A percentile compares a stretch with the other conserved stretches of the same genome.
These are phyloP conservation scores for Porites australiensis DNA, from an alignment of 64 coral and sea anemone species.

Conservation along the genomic window DNA sequence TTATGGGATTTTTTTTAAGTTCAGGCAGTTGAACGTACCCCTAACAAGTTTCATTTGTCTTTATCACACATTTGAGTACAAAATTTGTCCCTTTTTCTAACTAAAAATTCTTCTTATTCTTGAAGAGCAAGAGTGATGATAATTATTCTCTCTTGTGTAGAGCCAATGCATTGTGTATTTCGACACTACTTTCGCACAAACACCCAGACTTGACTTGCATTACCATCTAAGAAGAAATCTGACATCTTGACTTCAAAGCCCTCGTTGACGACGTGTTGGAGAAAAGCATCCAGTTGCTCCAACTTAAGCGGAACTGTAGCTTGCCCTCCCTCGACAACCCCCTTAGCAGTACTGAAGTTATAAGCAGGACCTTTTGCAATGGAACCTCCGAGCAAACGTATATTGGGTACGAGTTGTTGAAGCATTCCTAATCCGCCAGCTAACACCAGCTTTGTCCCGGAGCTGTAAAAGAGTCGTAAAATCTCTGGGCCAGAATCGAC, in stretches of 20 bases:
- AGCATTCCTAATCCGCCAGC: constrained; percentile 52
- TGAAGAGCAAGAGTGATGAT: no score
- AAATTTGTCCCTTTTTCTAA: no score
- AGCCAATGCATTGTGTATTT: background rate
- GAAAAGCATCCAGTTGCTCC: constrained; percentile 57
- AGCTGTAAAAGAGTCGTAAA: constrained; percentile 61
- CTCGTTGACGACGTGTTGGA: constrained; percentile 45
- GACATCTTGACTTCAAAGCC: constrained; percentile 69
- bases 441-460: constrained; percentile 45
- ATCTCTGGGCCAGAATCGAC: constrained; percentile 7
- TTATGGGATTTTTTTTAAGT: no score
- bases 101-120: no score
- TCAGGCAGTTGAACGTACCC: no score
- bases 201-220: constrained; percentile 63
- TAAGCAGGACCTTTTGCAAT: constrained; percentile 22
- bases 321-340: constrained; percentile 52
- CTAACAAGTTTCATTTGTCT: no score
- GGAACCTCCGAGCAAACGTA: constrained; percentile 17
- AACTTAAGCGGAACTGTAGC: constrained; percentile 53
- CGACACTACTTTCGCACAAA: constrained; percentile 34
- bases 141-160: background rate
- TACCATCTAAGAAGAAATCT: constrained; percentile 51
- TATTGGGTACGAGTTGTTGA: constrained; percentile 35
- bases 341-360: constrained; percentile 1
- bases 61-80: no score